A percentile compares a stretch with the other conserved stretches of the same genome.
These are phyloP conservation scores for Amphipyra tragopoginis DNA, from an alignment of 2,888 invertebrate genomes.

Conservation along the genomic window DNA sequence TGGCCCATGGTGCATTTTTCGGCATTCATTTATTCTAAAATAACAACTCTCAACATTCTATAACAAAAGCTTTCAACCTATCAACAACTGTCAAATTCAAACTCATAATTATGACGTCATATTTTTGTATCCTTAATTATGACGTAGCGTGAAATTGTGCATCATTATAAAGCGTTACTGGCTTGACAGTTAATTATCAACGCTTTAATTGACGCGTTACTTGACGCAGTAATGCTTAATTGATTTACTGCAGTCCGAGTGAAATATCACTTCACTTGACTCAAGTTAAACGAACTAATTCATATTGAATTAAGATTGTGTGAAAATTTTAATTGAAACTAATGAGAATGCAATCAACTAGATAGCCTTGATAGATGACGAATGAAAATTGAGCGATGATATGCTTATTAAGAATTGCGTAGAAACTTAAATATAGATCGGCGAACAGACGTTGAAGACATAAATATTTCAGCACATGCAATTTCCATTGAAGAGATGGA, in stretches of 20 bases:
- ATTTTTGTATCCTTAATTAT: constrained; percentile 30
- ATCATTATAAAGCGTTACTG: constrained; percentile 31
- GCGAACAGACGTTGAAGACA: not conserved
- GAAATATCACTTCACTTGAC: constrained; percentile 35
- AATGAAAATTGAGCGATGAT: constrained; percentile 4
- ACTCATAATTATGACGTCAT: constrained; percentile 6
- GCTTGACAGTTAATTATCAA: constrained; percentile 37
- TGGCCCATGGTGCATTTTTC: no score
- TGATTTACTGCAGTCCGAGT: constrained; percentile 40
- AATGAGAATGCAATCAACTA: constrained; percentile 20
- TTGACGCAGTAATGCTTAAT: constrained; percentile 42
- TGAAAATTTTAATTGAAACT: constrained; percentile 23
- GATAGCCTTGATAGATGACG: constrained; percentile 13
- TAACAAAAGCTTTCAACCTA: constrained; percentile 8
- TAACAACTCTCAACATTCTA: constrained; percentile 3
- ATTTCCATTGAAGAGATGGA: not conserved
- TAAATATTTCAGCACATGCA: no score
- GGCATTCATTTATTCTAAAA: not conserved
- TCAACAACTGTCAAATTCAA: constrained; percentile 22
- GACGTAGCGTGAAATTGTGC: constrained; percentile 20
- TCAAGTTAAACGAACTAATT: constrained; percentile 42
- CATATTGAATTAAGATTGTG: constrained; percentile 32
- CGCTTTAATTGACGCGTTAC: constrained; percentile 38
- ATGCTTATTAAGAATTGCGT: not conserved
- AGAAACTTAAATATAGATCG: not conserved